These are phyloP conservation scores for Ichneumoninae sp. DNA, from an alignment of 2,888 invertebrate species.

Conservation along the genomic window DNA sequence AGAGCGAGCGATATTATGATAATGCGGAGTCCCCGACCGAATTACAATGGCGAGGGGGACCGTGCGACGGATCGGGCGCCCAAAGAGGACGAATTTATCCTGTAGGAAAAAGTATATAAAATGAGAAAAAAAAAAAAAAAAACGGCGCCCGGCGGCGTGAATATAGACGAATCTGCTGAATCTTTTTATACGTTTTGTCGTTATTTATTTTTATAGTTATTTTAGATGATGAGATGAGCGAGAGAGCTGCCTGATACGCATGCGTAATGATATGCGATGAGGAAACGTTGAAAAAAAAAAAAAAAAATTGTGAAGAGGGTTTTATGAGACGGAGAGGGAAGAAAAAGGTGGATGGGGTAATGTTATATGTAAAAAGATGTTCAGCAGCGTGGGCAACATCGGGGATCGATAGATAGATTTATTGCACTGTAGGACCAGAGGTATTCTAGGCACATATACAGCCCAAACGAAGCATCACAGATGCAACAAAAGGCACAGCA, in stretches of 20 bases:
- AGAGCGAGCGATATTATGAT: conserved; percentile 81
- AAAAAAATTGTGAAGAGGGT: neutral
- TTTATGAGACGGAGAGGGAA: neutral
- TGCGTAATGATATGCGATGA: conserved; percentile 26
- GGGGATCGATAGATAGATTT: too few species aligned
- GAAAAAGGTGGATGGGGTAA: neutral
- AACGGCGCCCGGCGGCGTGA: conserved; percentile 14
- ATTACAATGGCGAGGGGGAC: conserved; percentile 73
- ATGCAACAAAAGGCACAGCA: too few species aligned
- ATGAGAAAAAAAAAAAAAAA: conserved; percentile 14
- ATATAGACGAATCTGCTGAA: conserved; percentile 3
- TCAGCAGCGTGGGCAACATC: conserved; percentile 31
- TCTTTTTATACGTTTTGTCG: neutral
- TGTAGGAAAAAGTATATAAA: neutral
- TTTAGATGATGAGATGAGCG: neutral
- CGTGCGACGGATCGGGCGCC: conserved; percentile 16
- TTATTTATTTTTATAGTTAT: neutral
- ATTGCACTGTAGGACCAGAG: too few species aligned
- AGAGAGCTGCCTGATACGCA: conserved; percentile 20
- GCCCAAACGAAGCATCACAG: too few species aligned
- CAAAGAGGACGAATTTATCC: conserved; percentile 24
- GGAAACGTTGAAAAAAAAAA: neutral
- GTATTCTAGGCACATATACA: too few species aligned
- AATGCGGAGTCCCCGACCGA: conserved; percentile 75
- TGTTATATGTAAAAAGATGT: conserved; percentile 43